Base-by-base conservation (phyloP, 2,888 invertebrate genomes). In the Rotaria magnacalcarata region DNA sequence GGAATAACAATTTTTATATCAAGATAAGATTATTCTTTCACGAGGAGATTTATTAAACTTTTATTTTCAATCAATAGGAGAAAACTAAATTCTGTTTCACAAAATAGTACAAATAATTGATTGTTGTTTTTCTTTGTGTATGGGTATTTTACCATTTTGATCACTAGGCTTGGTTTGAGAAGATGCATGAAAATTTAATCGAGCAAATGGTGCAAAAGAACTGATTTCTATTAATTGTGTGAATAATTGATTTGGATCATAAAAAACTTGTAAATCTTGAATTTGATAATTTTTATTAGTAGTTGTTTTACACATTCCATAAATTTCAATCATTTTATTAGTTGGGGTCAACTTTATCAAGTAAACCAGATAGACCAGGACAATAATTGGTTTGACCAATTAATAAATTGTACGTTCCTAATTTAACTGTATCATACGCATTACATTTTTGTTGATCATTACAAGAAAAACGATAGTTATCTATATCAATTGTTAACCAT, bases 331-430 rank as follows among this genome's bases (percentile, higher is more conserved):
- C 80, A 80, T 80, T 80, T 80, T 80, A 47, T 80, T 80, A 14
- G 80, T 80, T 24, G 80, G 80, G 80, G 47, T 80, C 43, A n/a
- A 19, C 80, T 80, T 47, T 80, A n/a, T 80, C 47, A 47, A n/a
- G 3, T 4, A 47, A 14, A 80, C 80, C 80, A 11, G 80, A 80
- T 43, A 80, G 14, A 14, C 80, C 80, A 21, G 41, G 43, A 80
- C 80, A 80, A 27, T 89, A 87, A 41, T 67, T 41, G 7, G 54
- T 54, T 19, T 80, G 24, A 47, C 80, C 87, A 86, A 90, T 80
- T 84, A 90, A 87, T 50, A 88, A 88, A 87, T 90, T 90, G 88
- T 90, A 90, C 84, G 89, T 89, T 0, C 90, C 90, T 11, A 87
- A 47, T 19, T 86, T 84, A 16, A 88, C 87, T 84, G 88, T 88